A percentile compares a stretch with the other conserved stretches of the same genome.
Evolutionary conservation across 1,140 invertebrate genomes (phyloP).

Genomic region (Aphis craccivora): DNA sequence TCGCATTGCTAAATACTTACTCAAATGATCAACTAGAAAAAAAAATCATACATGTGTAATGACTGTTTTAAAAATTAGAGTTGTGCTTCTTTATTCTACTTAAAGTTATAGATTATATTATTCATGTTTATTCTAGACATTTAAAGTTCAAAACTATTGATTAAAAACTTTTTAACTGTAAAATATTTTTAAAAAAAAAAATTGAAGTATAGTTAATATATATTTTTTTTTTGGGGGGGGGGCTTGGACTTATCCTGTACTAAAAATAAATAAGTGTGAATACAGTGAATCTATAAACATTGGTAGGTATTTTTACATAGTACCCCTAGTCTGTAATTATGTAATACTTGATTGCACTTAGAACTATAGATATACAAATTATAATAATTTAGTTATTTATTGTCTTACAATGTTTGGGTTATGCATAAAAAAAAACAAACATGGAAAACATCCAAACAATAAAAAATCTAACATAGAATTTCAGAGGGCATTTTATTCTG

Average conservation of each 20-base stretch:
- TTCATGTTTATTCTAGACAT: not conserved
- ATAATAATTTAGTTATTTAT: too few species aligned
- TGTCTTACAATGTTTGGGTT: too few species aligned
- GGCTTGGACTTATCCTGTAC: not conserved
- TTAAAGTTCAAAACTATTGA: not conserved
- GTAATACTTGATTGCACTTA: too few species aligned
- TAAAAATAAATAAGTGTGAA: not conserved
- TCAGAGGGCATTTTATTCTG: not conserved
- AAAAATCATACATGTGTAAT: conserved; percentile 60
- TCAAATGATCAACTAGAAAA: conserved; percentile 87
- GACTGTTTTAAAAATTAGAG: not conserved
- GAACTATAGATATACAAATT: too few species aligned
- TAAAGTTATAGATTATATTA: not conserved
- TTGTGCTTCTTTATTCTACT: not conserved
- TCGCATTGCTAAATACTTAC: conserved; percentile 94
- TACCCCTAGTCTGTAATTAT: too few species aligned
- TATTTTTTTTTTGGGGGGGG: too few species aligned
- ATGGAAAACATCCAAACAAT: not conserved
- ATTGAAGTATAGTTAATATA: not conserved
- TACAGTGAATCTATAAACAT: too few species aligned
- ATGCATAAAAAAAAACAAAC: not conserved
- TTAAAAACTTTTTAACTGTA: not conserved
- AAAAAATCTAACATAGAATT: not conserved
- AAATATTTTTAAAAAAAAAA: too few species aligned
- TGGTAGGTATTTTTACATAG: too few species aligned